Percentiles rank a stretch among this genome's conserved stretches.
These are phyloP conservation scores for Orussus abietinus DNA, from an alignment of 1,140 invertebrate species.

Conservation along the genomic window DNA sequence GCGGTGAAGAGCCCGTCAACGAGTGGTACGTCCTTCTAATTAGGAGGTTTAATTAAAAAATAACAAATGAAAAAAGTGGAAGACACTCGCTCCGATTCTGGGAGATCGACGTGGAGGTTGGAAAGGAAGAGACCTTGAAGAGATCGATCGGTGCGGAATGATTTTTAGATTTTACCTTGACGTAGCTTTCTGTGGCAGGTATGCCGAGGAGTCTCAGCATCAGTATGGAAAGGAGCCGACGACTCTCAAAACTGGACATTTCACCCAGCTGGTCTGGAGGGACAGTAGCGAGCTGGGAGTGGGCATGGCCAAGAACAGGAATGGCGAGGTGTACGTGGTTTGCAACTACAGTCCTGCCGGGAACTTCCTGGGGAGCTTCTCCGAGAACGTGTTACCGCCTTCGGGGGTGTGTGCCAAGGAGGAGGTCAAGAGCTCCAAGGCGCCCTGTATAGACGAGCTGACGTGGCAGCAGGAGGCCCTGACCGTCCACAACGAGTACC, in stretches of 20 bases:
- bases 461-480: conserved; percentile 63
- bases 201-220: conserved; percentile 46
- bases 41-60: no score
- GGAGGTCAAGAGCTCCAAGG: conserved; percentile 18
- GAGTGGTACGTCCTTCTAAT: conserved; percentile 58
- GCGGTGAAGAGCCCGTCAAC: conserved; percentile 69
- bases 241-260: conserved; percentile 64
- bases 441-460: conserved; percentile 34
- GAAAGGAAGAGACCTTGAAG: no score
- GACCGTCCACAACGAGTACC: conserved; percentile 73
- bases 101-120: no score
- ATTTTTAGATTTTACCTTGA: no score
- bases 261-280: conserved; percentile 79
- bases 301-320: conserved; percentile 65
- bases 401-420: conserved; percentile 46
- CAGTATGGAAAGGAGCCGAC: conserved; percentile 64
- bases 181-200: no score
- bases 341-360: conserved; percentile 85
- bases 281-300: conserved; percentile 73
- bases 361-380: conserved; percentile 76
- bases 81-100: no score
- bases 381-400: conserved; percentile 66
- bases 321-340: conserved; percentile 75
- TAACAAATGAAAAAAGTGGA: no score
- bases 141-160: no score